Evolutionary conservation across 2,888 invertebrate genomes (phyloP).

Genomic region (Rhingia rostrata): DNA sequence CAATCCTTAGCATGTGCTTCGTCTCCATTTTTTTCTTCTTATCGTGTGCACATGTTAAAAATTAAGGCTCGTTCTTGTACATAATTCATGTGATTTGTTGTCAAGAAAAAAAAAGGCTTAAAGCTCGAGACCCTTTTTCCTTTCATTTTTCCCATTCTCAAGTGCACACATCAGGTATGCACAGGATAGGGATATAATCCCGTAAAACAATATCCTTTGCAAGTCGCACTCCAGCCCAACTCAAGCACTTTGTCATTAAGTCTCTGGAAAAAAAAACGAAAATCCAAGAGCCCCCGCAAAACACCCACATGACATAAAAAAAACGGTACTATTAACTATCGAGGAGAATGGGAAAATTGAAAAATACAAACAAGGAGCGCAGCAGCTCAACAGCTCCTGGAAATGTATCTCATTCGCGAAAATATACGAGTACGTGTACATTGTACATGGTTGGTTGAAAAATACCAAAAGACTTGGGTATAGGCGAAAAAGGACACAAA

Average conservation of each 20-base stretch:
- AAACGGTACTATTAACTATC: conserved; percentile 32
- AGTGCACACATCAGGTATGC: not conserved
- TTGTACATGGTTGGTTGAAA: not conserved
- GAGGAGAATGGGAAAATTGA: conserved; percentile 12
- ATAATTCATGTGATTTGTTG: conserved; percentile 40
- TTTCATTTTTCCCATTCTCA: not conserved
- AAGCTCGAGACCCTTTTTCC: not conserved
- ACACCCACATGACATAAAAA: conserved; percentile 1
- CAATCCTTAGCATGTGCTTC: conserved; percentile 6
- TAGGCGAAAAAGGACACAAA: conserved; percentile 3
- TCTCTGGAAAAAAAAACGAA: conserved; percentile 26
- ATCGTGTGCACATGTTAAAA: conserved; percentile 6
- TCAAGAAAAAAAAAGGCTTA: not conserved
- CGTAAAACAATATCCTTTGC: conserved; percentile 40
- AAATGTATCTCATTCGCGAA: conserved; percentile 12
- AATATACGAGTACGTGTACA: not conserved
- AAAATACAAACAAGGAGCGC: conserved; percentile 14
- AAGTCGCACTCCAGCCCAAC: conserved; percentile 1
- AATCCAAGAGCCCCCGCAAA: not conserved
- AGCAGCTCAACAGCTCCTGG: conserved; percentile 8
- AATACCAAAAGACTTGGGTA: not conserved
- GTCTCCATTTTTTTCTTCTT: no score
- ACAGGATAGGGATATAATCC: conserved; percentile 27
- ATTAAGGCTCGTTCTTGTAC: conserved; percentile 31
- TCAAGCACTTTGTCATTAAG: conserved; percentile 43